A percentile compares a stretch with the other conserved stretches of the same genome.
Evolutionary conservation across 2,113 vertebrate genomes (phyloP).

Genomic region (Paralichthys olivaceus): DNA sequence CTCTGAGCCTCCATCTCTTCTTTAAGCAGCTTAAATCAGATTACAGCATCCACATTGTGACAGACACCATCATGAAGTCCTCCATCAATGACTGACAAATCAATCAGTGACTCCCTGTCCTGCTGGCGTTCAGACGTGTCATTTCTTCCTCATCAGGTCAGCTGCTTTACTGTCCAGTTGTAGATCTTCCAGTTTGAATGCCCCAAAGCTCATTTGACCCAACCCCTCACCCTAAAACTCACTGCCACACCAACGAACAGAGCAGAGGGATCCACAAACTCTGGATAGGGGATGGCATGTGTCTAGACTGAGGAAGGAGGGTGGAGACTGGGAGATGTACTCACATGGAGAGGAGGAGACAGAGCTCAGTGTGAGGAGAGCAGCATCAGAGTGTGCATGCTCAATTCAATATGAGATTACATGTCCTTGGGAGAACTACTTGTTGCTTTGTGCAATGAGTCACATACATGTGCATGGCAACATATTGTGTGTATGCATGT

Average conservation of each 20-base stretch:
- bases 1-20: constrained; percentile 40
- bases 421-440: constrained; percentile 54
- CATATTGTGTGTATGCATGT: neutral
- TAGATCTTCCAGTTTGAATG: constrained; percentile 20
- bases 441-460: constrained; percentile 59
- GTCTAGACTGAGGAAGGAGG: constrained; percentile 63
- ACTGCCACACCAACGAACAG: constrained; percentile 23
- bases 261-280: constrained; percentile 59
- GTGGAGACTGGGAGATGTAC: constrained; percentile 71
- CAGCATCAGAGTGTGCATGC: constrained; percentile 55
- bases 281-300: constrained; percentile 59
- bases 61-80: constrained; percentile 37
- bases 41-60: constrained; percentile 64
- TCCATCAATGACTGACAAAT: constrained; percentile 53
- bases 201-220: neutral
- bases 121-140: constrained; percentile 27
- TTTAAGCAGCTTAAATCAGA: constrained; percentile 78
- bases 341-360: constrained; percentile 73
- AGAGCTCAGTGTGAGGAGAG: constrained; percentile 52
- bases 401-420: constrained; percentile 66
- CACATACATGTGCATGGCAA: constrained; percentile 35
- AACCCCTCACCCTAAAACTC: constrained; percentile 25
- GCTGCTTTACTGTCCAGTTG: constrained; percentile 35
- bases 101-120: constrained; percentile 31
- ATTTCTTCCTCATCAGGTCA: constrained; percentile 33